phyloP scores from a whole-genome alignment of 2,797 vertebrate genomes.

The Epinephelus malabaricus region DNA sequence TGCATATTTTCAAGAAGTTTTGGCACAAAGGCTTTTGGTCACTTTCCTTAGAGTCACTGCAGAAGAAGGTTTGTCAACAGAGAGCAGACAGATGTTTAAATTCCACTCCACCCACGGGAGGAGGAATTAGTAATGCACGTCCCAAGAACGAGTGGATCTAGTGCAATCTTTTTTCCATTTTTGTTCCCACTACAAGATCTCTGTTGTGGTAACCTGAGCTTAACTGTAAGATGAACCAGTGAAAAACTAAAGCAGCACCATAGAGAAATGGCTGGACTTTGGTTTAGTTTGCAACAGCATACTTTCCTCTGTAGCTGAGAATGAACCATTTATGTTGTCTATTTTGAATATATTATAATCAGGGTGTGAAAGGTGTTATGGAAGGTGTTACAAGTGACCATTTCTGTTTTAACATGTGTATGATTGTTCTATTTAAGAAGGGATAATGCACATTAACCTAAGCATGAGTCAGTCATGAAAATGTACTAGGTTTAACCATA shows the following conservation, averaged over 20 bases:
- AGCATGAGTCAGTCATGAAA: too few relatives aligned
- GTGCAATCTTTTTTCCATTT: background rate
- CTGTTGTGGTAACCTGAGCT: background rate
- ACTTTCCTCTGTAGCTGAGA: background rate
- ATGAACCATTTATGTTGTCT: too few relatives aligned
- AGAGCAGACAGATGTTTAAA: background rate
- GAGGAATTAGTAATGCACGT: background rate
- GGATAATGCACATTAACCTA: too few relatives aligned
- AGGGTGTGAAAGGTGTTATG: background rate
- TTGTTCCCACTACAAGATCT: background rate
- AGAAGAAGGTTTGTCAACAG: background rate
- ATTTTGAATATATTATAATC: background rate
- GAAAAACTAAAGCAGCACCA: background rate
- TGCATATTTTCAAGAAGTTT: background rate
- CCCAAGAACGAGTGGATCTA: background rate
- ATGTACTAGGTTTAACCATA: too few relatives aligned
- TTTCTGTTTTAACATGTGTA: background rate
- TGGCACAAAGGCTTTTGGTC: background rate
- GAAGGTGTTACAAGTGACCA: background rate
- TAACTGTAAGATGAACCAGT: background rate
- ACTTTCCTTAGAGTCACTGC: background rate
- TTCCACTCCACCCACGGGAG: background rate
- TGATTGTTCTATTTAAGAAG: too few relatives aligned
- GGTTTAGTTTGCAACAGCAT: background rate
- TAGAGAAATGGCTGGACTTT: background rate